Evolutionary conservation across 2,113 vertebrate species (phyloP).

Genomic region (Dasypus novemcinctus): DNA sequence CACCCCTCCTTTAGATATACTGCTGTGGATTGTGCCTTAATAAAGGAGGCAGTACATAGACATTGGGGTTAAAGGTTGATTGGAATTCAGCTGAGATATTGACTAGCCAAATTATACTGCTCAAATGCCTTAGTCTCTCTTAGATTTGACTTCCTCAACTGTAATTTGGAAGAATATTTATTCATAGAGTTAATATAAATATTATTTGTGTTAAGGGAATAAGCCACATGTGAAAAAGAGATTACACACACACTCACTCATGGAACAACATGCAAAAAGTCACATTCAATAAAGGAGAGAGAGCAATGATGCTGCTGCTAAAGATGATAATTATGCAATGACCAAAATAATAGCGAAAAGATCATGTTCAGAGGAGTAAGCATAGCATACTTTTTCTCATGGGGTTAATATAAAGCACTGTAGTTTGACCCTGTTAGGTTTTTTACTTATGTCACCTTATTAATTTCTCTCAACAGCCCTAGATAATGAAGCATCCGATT

Average conservation of each 20-base stretch:
- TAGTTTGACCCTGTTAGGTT: neutral
- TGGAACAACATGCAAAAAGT: neutral
- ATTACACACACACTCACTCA: neutral
- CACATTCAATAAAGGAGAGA: neutral
- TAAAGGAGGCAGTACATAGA: neutral
- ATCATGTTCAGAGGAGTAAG: neutral
- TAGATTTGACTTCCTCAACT: neutral
- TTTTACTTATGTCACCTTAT: neutral
- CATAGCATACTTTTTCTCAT: neutral
- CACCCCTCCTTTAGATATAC: neutral
- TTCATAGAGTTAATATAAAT: neutral
- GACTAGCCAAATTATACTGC: neutral
- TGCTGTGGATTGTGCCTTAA: neutral
- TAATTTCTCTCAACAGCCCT: neutral
- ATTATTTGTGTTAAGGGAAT: neutral
- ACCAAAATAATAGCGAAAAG: neutral
- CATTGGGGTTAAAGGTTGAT: neutral
- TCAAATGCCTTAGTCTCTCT: neutral
- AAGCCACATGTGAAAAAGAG: neutral
- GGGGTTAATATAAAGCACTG: neutral
- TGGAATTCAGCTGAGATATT: constrained; percentile 16
- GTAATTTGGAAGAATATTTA: neutral
- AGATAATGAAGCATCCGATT: neutral
- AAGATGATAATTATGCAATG: neutral
- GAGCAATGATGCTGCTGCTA: neutral